Percentiles rank a stretch among this genome's conserved stretches.
phyloP scores from a whole-genome alignment of 2,113 vertebrate species.

The Recurvirostra avosetta region DNA sequence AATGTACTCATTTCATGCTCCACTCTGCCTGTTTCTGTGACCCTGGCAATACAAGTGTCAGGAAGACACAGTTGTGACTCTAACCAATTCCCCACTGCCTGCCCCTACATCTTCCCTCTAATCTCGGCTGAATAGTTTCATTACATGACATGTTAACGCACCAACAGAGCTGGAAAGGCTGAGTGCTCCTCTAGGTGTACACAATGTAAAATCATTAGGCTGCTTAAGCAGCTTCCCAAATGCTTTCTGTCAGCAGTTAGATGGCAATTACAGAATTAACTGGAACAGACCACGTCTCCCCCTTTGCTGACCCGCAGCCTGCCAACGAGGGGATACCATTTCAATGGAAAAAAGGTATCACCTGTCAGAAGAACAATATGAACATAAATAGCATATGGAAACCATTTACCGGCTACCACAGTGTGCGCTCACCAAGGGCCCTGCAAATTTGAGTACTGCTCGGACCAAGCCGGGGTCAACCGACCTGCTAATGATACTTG shows the following conservation, averaged over 20 bases:
- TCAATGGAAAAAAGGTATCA: constrained; percentile 11
- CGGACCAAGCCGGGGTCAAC: neutral
- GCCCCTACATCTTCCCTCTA: neutral
- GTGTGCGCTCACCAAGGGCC: neutral
- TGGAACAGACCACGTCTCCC: neutral
- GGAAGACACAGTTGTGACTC: neutral
- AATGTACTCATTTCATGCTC: neutral
- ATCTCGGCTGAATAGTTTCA: neutral
- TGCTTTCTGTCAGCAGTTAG: constrained; percentile 33
- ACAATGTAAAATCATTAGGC: constrained; percentile 1
- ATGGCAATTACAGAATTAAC: constrained; percentile 43
- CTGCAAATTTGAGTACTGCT: neutral
- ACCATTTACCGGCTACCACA: neutral
- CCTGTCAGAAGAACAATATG: neutral
- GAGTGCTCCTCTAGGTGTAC: constrained; percentile 1
- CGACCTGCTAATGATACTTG: neutral
- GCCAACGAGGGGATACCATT: neutral
- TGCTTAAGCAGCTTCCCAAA: constrained; percentile 15
- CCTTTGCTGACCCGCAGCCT: neutral
- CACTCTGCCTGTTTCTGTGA: neutral
- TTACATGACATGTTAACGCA: neutral
- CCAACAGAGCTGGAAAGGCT: constrained; percentile 3
- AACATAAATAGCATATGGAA: constrained; percentile 23
- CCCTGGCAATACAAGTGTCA: neutral
- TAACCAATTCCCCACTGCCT: neutral